Base-by-base conservation (phyloP, 37 sponge, comb jelly and placozoan genomes). In the Agelas oroides region DNA sequence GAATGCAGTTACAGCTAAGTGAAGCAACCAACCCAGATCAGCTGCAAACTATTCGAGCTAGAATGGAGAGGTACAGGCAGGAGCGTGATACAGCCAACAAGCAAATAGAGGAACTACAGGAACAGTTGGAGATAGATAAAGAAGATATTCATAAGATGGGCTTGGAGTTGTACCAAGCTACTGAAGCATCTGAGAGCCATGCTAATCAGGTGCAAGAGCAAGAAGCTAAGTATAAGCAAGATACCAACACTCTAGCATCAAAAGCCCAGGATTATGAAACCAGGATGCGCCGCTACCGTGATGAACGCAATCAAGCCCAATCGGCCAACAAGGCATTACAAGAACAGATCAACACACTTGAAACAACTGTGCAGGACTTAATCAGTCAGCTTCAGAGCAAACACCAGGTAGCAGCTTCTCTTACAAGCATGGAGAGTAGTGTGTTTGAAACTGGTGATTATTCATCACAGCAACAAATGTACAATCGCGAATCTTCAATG, bases 51-150 rank as follows among this genome's bases (percentile, higher is more conserved):
- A 84, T 89, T 28, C 72, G 59, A 25, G 73, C 64, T 16, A 52
- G 75, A 24, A 59, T 89, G 73, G 66, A 73, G 25, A 28, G 77
- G 31, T 89, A 89, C 46, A 77, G 59, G 59, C 46, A 72, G 28
- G 90, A 89, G 53, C 73, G 90, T 11, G 90, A 89, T 20, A 0
- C 16, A 39, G 65, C 84, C 12, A 77, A 74, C 21, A 36, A 2
- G 24, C 71, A 70, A 19, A 31, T 65, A 28, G 64, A 74, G 18
- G 77, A 66, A 13, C 41, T 61, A 28, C 59, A 88, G 34, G 14
- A 54, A 1, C 37, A 82, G 46, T 59, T 81, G 23, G 65, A n/a
- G 2, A 41, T 38, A n/a, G 23, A 5, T 25, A 3, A 38, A 21
- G 1, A 5, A 5, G 64, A 65, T 36, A 13, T 23, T 16, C 21